Evolutionary conservation across 2,888 invertebrate genomes (phyloP), one percentile per base, ranked within the genome.

Genomic region (Metellina segmentata): DNA sequence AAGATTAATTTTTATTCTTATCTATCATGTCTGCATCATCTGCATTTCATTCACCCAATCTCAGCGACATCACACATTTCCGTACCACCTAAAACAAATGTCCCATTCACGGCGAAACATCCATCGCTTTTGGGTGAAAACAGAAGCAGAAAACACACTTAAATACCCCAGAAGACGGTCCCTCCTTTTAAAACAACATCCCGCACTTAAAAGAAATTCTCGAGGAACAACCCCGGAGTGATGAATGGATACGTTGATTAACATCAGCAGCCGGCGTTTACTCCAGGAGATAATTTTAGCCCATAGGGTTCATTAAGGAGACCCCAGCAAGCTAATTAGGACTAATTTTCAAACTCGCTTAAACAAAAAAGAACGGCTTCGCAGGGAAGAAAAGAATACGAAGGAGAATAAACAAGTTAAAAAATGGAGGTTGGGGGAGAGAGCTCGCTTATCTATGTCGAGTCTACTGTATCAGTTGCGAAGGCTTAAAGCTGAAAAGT

Each of bases 251-350:
- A 70, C 89, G 75, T 78, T 89, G 89, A 89, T 89, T 89, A 89
- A 79, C 89, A 89, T 77, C 70, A 83, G 79, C 78, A 85, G 78
- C 78, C 16, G 53, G 16, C 78, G 72, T 89, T 89, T 78, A 71
- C 78, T 83, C 83, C 71, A 11, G 52, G 20, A 83, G 89, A 85
- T 83, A 89, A 89, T 83, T 89, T 89, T 78, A 71, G 71, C 78
- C 89, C 89, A 89, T 85, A 89, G 78, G 83, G 83, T 83, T 89
- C 89, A 89, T 89, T 89, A 89, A 89, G 89, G 70, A 81, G n/a
- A 69, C 82, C 81, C 81, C 81, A 82, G 89, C 16, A 89, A 89
- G 78, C 83, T 89, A 89, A 89, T 89, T 89, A 89, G 83, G 83
- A 82, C 83, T 89, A 89, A 89, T 89, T 89, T 89, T 89, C 89